Evolutionary conservation across 2,113 vertebrate species (phyloP), one percentile per base, ranked within the genome.

Genomic region (Platysternon megacephalum): DNA sequence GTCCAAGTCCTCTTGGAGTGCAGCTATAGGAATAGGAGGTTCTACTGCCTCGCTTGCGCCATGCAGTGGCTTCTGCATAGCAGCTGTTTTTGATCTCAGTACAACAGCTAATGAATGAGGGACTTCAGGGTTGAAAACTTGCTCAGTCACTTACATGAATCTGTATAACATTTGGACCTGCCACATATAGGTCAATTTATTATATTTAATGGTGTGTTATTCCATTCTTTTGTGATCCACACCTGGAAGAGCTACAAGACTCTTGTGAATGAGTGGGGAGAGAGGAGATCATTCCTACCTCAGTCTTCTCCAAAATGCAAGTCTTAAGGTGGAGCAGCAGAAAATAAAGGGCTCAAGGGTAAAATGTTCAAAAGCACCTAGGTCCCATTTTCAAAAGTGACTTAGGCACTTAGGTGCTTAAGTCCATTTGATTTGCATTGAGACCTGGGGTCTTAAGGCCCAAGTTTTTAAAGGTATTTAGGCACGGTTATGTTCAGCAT

Each of bases 51-150:
- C 86, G 4, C 44, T 82, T 87, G 82, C 39, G 4, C 65, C 65
- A 1, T 11, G 17, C 65, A 39, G 1, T 80, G 84, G 9, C 85
- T 89, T 93, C 42, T 48, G 56, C 0, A 0, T 0, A 0, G 49
- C 86, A 86, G 83, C 65, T 95, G 46, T 81, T 94, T 89, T 82
- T 96, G 82, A 21, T 74, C 46, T 85, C 42, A 24, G 13, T 11
- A 1, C 28, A 44, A 52, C 52, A 86, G 90, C 84, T 95, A 95
- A 68, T 39, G 28, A 91, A 29, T 48, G 51, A 87, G 29, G 39
- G 72, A 46, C 79, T 56, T 65, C 49, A 56, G 85, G 68, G 46
- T 22, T 91, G 89, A 85, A 92, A 90, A 87, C 39, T 29, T 78
- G 74, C 42, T 78, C 13, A 28, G 11, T 46, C 44, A 46, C 42